These are phyloP conservation scores for Panzeria rudis DNA, from an alignment of 2,888 invertebrate species.

Conservation along the genomic window DNA sequence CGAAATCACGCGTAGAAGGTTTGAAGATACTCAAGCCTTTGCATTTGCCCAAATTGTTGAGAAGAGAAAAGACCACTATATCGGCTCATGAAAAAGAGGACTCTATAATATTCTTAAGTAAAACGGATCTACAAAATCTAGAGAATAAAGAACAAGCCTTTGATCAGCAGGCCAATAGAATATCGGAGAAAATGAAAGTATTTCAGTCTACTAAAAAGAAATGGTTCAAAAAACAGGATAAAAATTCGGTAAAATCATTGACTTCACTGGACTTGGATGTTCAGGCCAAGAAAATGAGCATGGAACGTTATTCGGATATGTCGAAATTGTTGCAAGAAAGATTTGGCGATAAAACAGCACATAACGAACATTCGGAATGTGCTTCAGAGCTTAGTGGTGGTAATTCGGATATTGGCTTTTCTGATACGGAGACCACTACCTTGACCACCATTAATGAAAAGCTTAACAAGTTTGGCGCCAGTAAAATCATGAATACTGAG, in stretches of 20 bases:
- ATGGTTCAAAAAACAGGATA: constrained; percentile 86
- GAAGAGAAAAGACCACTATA: constrained; percentile 83
- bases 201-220: constrained; percentile 86
- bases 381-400: constrained; percentile 76
- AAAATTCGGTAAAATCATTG: constrained; percentile 76
- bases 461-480: constrained; percentile 72
- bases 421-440: constrained; percentile 80
- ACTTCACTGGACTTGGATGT: constrained; percentile 85
- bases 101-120: constrained; percentile 88
- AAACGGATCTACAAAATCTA: constrained; percentile 87
- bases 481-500: constrained; percentile 45
- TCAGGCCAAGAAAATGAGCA: constrained; percentile 88
- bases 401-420: constrained; percentile 76
- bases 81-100: constrained; percentile 86
- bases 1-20: constrained; percentile 85
- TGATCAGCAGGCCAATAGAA: constrained; percentile 76
- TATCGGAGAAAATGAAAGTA: constrained; percentile 83
- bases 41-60: constrained; percentile 81
- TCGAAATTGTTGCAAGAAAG: constrained; percentile 88
- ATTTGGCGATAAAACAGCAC: constrained; percentile 84
- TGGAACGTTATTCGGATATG: constrained; percentile 90
- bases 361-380: constrained; percentile 73
- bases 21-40: constrained; percentile 85
- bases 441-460: constrained; percentile 77
- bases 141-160: constrained; percentile 82